Percentiles rank a stretch among this genome's conserved stretches.
These are phyloP conservation scores for Acleris sparsana DNA, from an alignment of 2,888 invertebrate genomes.

Conservation along the genomic window DNA sequence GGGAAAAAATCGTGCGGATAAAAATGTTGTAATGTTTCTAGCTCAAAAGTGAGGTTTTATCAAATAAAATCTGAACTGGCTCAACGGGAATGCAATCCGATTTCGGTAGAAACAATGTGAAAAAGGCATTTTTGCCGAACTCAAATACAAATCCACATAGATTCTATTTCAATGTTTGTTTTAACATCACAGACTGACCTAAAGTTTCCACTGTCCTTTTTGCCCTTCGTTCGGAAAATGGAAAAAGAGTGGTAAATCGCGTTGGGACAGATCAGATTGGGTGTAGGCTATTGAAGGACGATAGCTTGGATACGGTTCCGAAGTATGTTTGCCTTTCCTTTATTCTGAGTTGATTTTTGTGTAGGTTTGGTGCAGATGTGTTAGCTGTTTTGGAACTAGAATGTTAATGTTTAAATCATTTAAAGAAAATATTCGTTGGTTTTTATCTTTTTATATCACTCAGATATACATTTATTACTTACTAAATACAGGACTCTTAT, in stretches of 20 bases:
- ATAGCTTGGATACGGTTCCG: neutral
- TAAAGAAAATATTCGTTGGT: too few relatives aligned
- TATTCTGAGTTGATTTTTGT: neutral
- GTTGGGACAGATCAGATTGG: constrained; percentile 13
- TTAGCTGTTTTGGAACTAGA: neutral
- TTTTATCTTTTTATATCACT: too few relatives aligned
- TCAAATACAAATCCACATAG: neutral
- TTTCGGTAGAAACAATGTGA: too few relatives aligned
- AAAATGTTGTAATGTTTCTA: too few relatives aligned
- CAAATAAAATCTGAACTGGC: too few relatives aligned
- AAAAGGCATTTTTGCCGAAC: neutral
- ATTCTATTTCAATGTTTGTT: constrained; percentile 8
- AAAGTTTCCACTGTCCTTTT: constrained; percentile 15
- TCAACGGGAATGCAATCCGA: too few relatives aligned
- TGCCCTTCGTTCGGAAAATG: constrained; percentile 9
- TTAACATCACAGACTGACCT: constrained; percentile 12
- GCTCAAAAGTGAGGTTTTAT: too few relatives aligned
- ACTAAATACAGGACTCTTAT: too few relatives aligned
- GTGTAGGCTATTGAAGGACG: constrained; percentile 5
- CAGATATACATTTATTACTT: too few relatives aligned
- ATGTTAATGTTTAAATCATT: too few relatives aligned
- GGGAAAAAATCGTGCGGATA: too few relatives aligned
- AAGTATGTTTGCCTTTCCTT: neutral
- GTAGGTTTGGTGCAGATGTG: neutral
- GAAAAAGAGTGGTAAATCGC: constrained; percentile 15